A percentile compares a stretch with the other conserved stretches of the same genome.
Conservation (phyloP, 92 coral and sea anemone species). For the Diadumene lineata region DNA sequence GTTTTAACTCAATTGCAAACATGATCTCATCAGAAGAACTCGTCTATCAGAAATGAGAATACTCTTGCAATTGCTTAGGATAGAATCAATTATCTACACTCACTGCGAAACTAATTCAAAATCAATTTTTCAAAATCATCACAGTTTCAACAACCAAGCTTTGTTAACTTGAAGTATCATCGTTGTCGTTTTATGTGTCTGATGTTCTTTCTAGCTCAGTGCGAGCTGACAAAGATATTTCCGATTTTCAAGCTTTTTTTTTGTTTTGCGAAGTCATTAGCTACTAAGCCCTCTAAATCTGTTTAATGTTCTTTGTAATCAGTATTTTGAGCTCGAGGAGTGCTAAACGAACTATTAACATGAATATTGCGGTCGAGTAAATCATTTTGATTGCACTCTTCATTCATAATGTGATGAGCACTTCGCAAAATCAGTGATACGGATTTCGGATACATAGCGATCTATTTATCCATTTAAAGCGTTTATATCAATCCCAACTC, state of each 20-base stretch:
- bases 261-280: background rate
- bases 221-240: background rate
- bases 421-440: no score
- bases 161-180: background rate
- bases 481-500: no score
- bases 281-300: background rate
- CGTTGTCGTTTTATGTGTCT: no score
- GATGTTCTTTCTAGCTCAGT: no score
- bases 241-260: background rate
- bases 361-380: background rate
- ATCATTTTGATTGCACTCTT: no score
- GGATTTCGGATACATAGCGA: no score
- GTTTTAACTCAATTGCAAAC: background rate
- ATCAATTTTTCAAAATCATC: background rate
- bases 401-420: no score
- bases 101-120: background rate
- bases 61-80: background rate
- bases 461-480: no score
- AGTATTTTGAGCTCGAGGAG: background rate
- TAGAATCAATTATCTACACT: background rate
- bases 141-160: no score
- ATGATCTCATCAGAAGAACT: background rate
- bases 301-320: background rate
- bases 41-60: no score
- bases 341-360: background rate